phyloP scores from a whole-genome alignment of 2,113 vertebrate species.

The Mobula hypostoma region DNA sequence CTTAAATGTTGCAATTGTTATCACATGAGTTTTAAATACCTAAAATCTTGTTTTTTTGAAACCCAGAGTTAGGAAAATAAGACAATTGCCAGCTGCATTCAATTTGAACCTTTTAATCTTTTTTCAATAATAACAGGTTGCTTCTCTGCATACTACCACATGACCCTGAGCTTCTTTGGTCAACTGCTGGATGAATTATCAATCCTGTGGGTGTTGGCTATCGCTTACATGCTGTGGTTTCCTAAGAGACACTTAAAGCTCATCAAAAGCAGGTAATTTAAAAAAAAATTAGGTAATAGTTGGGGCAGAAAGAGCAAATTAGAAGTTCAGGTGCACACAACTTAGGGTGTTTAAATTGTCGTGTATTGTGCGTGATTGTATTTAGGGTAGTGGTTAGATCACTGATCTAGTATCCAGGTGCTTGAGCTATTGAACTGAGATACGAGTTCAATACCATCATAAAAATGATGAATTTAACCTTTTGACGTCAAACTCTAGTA shows the following conservation, averaged over 20 bases:
- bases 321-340: neutral
- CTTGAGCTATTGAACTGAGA: too few relatives aligned
- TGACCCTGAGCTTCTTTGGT: slow-evolving; percentile 87
- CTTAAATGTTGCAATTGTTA: too few relatives aligned
- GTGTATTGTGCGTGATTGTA: too few relatives aligned
- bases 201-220: slow-evolving; percentile 80
- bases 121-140: slow-evolving; percentile 55
- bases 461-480: too few relatives aligned
- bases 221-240: slow-evolving; percentile 75
- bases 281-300: neutral
- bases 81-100: neutral
- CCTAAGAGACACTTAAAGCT: slow-evolving; percentile 68
- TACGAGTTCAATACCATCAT: too few relatives aligned
- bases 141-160: slow-evolving; percentile 88
- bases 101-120: neutral
- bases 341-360: neutral
- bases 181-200: slow-evolving; percentile 89
- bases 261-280: slow-evolving; percentile 70
- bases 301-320: neutral
- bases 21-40: neutral
- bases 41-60: neutral
- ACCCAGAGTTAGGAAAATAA: neutral
- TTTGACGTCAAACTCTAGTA: too few relatives aligned
- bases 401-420: too few relatives aligned
- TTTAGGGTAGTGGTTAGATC: too few relatives aligned